Evolutionary conservation across 2,888 invertebrate genomes (phyloP).

Genomic region (Branchipolynoe longqiensis): DNA sequence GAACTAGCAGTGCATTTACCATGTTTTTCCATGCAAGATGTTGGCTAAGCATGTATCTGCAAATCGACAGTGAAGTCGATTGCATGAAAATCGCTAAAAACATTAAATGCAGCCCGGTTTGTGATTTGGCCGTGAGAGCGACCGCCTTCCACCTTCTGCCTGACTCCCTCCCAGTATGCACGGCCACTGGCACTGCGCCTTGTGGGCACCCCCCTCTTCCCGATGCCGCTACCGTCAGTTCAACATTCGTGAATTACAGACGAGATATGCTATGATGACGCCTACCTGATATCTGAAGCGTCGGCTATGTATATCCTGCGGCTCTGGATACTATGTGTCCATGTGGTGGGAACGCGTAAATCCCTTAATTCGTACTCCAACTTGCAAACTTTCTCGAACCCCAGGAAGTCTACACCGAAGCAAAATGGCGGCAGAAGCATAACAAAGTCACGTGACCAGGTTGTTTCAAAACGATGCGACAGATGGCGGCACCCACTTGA

Average conservation of each 20-base stretch:
- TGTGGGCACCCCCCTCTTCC: neutral
- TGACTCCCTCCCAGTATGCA: neutral
- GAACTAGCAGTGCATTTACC: neutral
- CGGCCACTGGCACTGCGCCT: neutral
- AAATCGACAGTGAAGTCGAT: neutral
- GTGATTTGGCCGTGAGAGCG: neutral
- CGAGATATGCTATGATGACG: neutral
- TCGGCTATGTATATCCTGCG: neutral
- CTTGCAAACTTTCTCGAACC: neutral
- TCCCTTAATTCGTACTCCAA: constrained; percentile 41
- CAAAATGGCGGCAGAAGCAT: constrained; percentile 71
- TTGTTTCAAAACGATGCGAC: neutral
- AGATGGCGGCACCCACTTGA: constrained; percentile 41
- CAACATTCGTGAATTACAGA: neutral
- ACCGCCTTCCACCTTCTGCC: neutral
- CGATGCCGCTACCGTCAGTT: neutral
- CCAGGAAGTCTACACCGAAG: constrained; percentile 48
- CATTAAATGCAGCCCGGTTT: neutral
- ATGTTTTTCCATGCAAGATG: neutral
- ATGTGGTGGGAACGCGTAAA: constrained; percentile 37
- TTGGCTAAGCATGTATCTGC: neutral
- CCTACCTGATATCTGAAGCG: constrained; percentile 12
- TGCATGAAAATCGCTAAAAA: neutral
- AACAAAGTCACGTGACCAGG: constrained; percentile 70
- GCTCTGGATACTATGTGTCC: neutral